Conservation (phyloP, 2,113 vertebrate species). For the Gymnarchus niloticus region DNA sequence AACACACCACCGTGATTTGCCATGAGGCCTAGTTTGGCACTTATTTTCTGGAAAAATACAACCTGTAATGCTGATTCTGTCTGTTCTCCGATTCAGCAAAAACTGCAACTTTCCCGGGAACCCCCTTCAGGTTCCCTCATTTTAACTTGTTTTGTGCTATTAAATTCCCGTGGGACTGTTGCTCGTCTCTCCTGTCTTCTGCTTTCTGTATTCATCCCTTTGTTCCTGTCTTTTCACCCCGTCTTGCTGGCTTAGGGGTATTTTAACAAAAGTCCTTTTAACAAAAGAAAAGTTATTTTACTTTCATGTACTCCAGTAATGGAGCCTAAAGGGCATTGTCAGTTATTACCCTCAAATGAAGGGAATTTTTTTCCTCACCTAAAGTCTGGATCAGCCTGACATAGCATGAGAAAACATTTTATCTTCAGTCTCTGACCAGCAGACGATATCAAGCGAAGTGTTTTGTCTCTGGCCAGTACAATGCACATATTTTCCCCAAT, state of each 20-base stretch:
- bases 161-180: not conserved
- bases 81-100: not conserved
- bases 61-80: not conserved
- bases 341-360: not conserved
- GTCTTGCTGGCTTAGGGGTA: constrained; percentile 48
- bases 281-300: constrained; percentile 48
- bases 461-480: not conserved
- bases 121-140: not conserved
- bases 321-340: constrained; percentile 15
- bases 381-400: not conserved
- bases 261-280: constrained; percentile 59
- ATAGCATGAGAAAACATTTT: not conserved
- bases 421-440: not conserved
- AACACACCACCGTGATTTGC: too few relatives aligned
- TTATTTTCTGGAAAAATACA: not conserved
- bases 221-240: not conserved
- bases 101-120: not conserved
- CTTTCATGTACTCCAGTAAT: constrained; percentile 25
- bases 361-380: not conserved
- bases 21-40: too few relatives aligned
- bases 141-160: not conserved
- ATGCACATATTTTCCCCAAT: not conserved
- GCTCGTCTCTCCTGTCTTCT: not conserved
- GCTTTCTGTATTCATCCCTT: not conserved
- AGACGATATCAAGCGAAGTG: not conserved